Conservation (phyloP, 2,888 invertebrate genomes). For the Stegana nigrithorax region DNA sequence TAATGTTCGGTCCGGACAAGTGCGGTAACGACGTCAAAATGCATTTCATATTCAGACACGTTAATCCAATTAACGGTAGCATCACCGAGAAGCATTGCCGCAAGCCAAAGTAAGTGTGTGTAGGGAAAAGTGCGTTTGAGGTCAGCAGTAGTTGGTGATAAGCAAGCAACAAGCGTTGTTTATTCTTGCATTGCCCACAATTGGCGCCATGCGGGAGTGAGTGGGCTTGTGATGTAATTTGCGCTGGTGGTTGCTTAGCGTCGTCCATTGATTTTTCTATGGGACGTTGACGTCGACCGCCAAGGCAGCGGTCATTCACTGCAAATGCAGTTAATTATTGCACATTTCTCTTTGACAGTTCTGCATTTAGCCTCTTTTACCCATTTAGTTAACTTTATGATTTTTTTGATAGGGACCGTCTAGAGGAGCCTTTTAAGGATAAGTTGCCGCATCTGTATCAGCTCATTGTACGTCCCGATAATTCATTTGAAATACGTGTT, state of each 20-base stretch:
- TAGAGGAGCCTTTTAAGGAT: conserved; percentile 91
- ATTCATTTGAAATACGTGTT: conserved; percentile 82
- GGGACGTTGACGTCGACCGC: background rate
- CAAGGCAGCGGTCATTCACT: conserved; percentile 20
- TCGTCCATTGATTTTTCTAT: conserved; percentile 25
- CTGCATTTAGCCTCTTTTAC: too few relatives aligned
- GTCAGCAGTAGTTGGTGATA: conserved; percentile 23
- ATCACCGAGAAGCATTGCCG: conserved; percentile 96
- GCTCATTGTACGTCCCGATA: conserved; percentile 82
- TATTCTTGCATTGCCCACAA: conserved; percentile 35
- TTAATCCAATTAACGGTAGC: conserved; percentile 90
- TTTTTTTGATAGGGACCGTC: conserved; percentile 71
- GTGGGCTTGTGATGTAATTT: background rate
- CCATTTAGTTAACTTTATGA: too few relatives aligned
- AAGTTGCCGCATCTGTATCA: conserved; percentile 92
- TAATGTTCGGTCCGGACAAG: conserved; percentile 99
- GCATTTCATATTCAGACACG: conserved; percentile 93
- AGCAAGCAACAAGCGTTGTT: conserved; percentile 1
- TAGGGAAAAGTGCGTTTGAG: conserved; percentile 19
- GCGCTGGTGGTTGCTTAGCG: conserved; percentile 16
- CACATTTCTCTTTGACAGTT: conserved; percentile 13
- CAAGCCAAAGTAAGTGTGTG: conserved; percentile 77
- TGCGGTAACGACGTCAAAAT: conserved; percentile 97
- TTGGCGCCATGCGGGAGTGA: too few relatives aligned
- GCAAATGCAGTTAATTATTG: background rate